Evolutionary conservation across 2,113 vertebrate genomes (phyloP).

Genomic region (Ammodytes dubius): DNA sequence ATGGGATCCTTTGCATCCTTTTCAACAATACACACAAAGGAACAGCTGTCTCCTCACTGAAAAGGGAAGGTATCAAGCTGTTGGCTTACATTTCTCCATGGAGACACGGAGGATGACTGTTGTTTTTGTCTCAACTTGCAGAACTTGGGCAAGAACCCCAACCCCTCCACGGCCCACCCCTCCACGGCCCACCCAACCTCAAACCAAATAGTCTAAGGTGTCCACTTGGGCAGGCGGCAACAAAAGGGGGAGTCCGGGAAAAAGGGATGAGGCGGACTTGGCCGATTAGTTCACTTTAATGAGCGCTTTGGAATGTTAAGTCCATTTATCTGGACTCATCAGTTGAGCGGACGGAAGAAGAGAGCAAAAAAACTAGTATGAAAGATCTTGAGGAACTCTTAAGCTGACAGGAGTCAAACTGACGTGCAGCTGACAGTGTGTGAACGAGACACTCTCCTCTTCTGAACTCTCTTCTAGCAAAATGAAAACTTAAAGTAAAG

Average conservation of each 20-base stretch:
- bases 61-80: conserved; percentile 31
- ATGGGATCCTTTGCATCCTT: background rate
- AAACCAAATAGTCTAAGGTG: conserved; percentile 59
- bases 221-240: conserved; percentile 55
- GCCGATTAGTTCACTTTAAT: conserved; percentile 67
- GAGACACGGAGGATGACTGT: conserved; percentile 46
- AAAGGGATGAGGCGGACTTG: conserved; percentile 41
- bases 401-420: conserved; percentile 46
- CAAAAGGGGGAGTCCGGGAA: conserved; percentile 61
- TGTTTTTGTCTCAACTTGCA: conserved; percentile 33
- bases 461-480: background rate
- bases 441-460: conserved; percentile 37
- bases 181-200: conserved; percentile 51
- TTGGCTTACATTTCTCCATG: conserved; percentile 23
- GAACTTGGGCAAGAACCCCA: background rate
- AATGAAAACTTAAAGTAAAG: conserved; percentile 1
- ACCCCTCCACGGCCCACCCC: too few relatives aligned
- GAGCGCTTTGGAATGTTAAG: conserved; percentile 73
- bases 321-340: conserved; percentile 43
- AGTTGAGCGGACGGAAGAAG: conserved; percentile 45
- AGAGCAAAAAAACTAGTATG: conserved; percentile 14
- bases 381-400: conserved; percentile 38
- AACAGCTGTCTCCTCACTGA: conserved; percentile 28
- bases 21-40: conserved; percentile 20
- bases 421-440: conserved; percentile 50